Evolutionary conservation across 2,797 vertebrate species (phyloP).

Genomic region (Poecilia velifera): DNA sequence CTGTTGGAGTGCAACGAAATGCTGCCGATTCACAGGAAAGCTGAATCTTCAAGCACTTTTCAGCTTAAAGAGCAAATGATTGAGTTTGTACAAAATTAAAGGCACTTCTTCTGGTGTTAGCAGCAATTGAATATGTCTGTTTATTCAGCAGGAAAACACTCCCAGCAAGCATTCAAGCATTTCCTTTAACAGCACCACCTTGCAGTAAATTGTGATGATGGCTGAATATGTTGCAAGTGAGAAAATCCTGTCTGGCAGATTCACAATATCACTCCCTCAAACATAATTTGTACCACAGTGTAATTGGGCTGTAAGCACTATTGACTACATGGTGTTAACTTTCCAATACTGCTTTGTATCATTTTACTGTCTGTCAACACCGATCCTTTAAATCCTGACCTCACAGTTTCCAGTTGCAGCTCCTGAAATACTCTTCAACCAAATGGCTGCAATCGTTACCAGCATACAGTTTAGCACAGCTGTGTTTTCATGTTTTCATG

Average conservation of each 20-base stretch:
- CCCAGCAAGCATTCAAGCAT: background rate
- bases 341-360: slow-evolving; percentile 60
- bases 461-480: slow-evolving; percentile 42
- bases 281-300: slow-evolving; percentile 52
- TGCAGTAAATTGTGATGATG: slow-evolving; percentile 29
- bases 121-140: slow-evolving; percentile 1
- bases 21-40: background rate
- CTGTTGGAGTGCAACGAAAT: background rate
- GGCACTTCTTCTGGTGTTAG: background rate
- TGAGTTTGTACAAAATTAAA: background rate
- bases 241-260: slow-evolving; percentile 52
- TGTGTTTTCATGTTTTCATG: slow-evolving; percentile 47
- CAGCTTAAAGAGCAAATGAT: background rate
- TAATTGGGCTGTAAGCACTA: slow-evolving; percentile 63
- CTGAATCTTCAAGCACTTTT: background rate
- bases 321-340: slow-evolving; percentile 60
- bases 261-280: slow-evolving; percentile 61
- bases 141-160: slow-evolving; percentile 4
- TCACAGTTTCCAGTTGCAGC: slow-evolving; percentile 39
- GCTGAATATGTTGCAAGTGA: slow-evolving; percentile 33
- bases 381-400: slow-evolving; percentile 61
- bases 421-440: slow-evolving; percentile 35
- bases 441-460: slow-evolving; percentile 59
- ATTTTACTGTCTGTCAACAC: slow-evolving; percentile 60
- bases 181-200: slow-evolving; percentile 34